Evolutionary conservation across 2,888 invertebrate genomes (phyloP).

Genomic region (Trissolcus brochymenae): DNA sequence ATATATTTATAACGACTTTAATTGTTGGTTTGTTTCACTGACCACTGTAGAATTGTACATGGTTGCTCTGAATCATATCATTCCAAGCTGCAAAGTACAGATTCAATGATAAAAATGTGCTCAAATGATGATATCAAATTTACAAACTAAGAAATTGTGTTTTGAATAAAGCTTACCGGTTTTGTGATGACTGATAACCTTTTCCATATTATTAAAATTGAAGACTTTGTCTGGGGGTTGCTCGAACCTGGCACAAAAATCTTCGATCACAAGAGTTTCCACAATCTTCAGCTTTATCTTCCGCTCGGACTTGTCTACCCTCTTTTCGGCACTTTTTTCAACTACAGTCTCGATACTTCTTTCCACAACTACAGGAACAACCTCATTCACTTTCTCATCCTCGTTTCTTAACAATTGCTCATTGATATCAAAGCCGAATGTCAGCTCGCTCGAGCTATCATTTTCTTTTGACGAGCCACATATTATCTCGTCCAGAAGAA

Average conservation of each 20-base stretch:
- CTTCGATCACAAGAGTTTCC: conserved; percentile 74
- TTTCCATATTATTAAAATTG: conserved; percentile 39
- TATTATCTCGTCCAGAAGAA: conserved; percentile 80
- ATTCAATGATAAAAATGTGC: background rate
- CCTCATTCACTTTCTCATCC: conserved; percentile 60
- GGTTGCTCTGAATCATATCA: conserved; percentile 79
- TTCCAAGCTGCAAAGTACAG: conserved; percentile 82
- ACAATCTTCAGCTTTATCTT: conserved; percentile 61
- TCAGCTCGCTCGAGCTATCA: conserved; percentile 80
- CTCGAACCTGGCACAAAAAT: conserved; percentile 66
- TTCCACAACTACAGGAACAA: conserved; percentile 25
- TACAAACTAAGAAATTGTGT: background rate
- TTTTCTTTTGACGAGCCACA: conserved; percentile 68
- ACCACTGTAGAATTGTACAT: conserved; percentile 80
- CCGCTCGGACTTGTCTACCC: conserved; percentile 38
- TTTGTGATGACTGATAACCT: conserved; percentile 38
- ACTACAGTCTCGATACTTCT: conserved; percentile 3
- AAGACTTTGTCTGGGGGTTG: conserved; percentile 37
- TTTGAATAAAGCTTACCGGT: conserved; percentile 18
- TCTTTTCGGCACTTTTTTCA: conserved; percentile 24
- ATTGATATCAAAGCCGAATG: conserved; percentile 89
- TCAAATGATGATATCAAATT: background rate
- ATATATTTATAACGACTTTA: conserved; percentile 42
- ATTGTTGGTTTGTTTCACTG: conserved; percentile 72
- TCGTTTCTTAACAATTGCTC: conserved; percentile 82